A percentile compares a stretch with the other conserved stretches of the same genome.
Evolutionary conservation across 2,797 vertebrate species (phyloP).

Genomic region (Phalloptychus januarius): DNA sequence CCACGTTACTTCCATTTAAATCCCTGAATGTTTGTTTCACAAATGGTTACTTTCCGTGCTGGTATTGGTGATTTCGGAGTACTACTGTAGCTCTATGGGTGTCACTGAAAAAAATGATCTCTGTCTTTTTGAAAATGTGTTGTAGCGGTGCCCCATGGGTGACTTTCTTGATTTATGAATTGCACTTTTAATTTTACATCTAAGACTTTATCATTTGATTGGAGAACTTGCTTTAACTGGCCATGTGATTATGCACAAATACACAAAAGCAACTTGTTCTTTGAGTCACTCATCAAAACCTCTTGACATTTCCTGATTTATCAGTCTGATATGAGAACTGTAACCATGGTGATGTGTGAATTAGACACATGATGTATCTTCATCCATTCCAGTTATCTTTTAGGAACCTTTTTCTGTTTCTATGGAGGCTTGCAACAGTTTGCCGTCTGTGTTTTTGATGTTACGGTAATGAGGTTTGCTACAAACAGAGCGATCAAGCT

Average conservation of each 20-base stretch:
- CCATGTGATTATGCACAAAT: background rate
- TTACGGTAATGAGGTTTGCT: slow-evolving; percentile 32
- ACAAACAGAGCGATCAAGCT: slow-evolving; percentile 36
- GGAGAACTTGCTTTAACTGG: background rate
- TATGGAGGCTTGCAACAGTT: slow-evolving; percentile 17
- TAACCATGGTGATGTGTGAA: slow-evolving; percentile 10
- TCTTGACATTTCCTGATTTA: background rate
- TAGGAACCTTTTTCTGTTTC: slow-evolving; percentile 31
- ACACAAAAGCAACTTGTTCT: slow-evolving; percentile 1
- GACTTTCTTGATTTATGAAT: background rate
- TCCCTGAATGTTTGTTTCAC: slow-evolving; percentile 16
- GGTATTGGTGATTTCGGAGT: slow-evolving; percentile 28
- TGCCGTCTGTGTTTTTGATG: slow-evolving; percentile 26
- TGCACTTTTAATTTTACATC: slow-evolving; percentile 1
- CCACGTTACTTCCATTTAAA: slow-evolving; percentile 20
- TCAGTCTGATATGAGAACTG: slow-evolving; percentile 5
- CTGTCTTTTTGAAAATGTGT: background rate
- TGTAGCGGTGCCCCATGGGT: background rate
- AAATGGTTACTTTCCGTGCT: slow-evolving; percentile 44
- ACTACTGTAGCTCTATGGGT: slow-evolving; percentile 9
- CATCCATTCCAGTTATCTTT: slow-evolving; percentile 38
- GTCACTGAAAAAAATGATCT: background rate
- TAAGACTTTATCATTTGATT: background rate
- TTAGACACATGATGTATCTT: slow-evolving; percentile 11
- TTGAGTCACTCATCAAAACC: slow-evolving; percentile 39